A percentile compares a stretch with the other conserved stretches of the same genome.
phyloP scores from a whole-genome alignment of 2,113 vertebrate species.

The Chiloscyllium plagiosum region DNA sequence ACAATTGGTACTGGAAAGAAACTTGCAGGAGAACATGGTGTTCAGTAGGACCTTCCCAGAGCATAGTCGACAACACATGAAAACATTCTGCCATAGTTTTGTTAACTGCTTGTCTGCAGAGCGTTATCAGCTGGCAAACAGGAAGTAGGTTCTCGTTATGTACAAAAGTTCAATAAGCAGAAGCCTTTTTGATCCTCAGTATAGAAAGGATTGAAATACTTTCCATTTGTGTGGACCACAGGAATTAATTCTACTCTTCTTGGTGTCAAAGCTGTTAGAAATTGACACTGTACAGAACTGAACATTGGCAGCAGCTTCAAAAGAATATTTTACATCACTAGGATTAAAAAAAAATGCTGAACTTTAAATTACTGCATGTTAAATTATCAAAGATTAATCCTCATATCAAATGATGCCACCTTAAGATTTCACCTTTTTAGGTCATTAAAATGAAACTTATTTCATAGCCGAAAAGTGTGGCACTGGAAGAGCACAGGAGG shows the following conservation, averaged over 20 bases:
- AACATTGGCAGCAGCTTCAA: background rate
- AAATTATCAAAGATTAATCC: background rate
- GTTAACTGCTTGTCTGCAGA: slow-evolving; percentile 17
- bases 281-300: background rate
- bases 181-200: background rate
- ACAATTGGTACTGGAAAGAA: background rate
- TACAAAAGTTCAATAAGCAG: background rate
- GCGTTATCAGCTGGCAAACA: background rate
- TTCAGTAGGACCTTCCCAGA: background rate
- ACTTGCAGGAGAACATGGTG: background rate
- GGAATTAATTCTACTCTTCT: background rate
- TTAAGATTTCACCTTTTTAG: background rate
- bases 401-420: background rate
- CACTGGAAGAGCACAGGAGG: no score
- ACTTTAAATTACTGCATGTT: background rate
- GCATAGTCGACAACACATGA: slow-evolving; percentile 23
- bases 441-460: background rate
- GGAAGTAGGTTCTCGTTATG: background rate
- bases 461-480: background rate
- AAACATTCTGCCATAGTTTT: background rate
- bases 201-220: background rate
- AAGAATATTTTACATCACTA: background rate
- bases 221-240: background rate
- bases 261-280: background rate
- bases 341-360: background rate